A percentile compares a stretch with the other conserved stretches of the same genome.
These are phyloP conservation scores for Zingel zingel DNA, from an alignment of 2,113 vertebrate genomes.

Conservation along the genomic window DNA sequence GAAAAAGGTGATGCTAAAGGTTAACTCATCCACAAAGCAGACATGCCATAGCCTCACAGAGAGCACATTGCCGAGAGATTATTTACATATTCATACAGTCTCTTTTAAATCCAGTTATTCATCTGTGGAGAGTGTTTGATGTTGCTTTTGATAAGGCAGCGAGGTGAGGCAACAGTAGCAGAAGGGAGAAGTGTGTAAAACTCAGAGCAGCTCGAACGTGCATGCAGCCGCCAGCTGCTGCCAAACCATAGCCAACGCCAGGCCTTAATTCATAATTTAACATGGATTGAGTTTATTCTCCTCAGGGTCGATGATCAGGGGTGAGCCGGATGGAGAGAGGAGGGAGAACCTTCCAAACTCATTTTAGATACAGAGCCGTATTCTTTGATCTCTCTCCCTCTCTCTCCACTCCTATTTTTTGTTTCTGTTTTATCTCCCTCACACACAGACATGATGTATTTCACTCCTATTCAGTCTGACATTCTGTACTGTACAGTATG, in stretches of 20 bases:
- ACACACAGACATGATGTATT: conserved; percentile 38
- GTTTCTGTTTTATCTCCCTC: conserved; percentile 45
- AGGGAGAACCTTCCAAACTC: conserved; percentile 64
- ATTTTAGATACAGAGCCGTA: conserved; percentile 58
- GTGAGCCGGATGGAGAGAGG: conserved; percentile 58
- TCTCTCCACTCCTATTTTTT: conserved; percentile 30
- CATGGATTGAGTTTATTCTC: conserved; percentile 76
- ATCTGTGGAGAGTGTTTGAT: conserved; percentile 75
- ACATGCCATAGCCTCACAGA: background rate
- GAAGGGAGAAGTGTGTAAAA: conserved; percentile 48
- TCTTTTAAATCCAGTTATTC: conserved; percentile 67
- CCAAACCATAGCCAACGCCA: conserved; percentile 59
- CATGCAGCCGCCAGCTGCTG: conserved; percentile 66
- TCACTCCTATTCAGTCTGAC: conserved; percentile 22
- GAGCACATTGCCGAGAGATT: conserved; percentile 37
- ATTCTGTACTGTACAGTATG: conserved; percentile 42
- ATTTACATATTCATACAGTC: conserved; percentile 73
- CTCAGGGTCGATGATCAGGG: conserved; percentile 72
- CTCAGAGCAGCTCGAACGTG: conserved; percentile 40
- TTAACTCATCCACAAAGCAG: conserved; percentile 18
- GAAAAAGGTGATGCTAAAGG: conserved; percentile 29
- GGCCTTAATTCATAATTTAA: conserved; percentile 87
- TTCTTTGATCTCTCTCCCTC: conserved; percentile 62
- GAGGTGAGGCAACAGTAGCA: conserved; percentile 76
- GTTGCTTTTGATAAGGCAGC: conserved; percentile 76